These are phyloP conservation scores for Elanoides forficatus DNA, from an alignment of 2,113 vertebrate genomes.

Conservation along the genomic window DNA sequence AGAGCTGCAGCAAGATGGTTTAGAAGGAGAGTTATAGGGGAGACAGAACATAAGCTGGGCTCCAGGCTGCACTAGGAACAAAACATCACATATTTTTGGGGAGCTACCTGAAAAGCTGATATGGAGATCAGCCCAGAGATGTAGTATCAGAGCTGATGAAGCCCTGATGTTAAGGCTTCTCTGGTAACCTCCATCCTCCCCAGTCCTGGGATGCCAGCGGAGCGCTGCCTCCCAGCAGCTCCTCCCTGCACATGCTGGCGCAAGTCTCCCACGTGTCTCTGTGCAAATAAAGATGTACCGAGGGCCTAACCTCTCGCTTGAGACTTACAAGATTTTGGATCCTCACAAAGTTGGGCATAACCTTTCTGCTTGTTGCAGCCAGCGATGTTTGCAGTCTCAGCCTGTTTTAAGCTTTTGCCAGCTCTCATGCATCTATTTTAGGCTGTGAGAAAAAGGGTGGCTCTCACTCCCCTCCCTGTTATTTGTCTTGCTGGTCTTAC, in stretches of 20 bases:
- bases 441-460: background rate
- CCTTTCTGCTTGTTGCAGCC: background rate
- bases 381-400: background rate
- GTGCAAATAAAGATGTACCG: background rate
- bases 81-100: background rate
- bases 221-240: rapidly evolving
- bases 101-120: background rate
- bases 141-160: background rate
- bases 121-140: background rate
- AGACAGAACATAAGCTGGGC: background rate
- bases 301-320: background rate
- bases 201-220: background rate
- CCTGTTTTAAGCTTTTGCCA: background rate
- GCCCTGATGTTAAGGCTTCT: rapidly evolving
- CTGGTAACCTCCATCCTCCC: background rate
- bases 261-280: rapidly evolving
- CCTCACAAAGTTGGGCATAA: background rate
- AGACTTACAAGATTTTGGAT: background rate
- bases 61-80: background rate
- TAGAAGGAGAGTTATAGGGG: background rate
- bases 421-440: background rate
- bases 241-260: rapidly evolving
- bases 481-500: background rate
- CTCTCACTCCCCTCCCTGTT: background rate
- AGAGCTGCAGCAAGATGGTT: background rate